Percentiles rank a stretch among this genome's conserved stretches.
Conservation (phyloP, 2,113 vertebrate species). For the Cyanistes caeruleus region DNA sequence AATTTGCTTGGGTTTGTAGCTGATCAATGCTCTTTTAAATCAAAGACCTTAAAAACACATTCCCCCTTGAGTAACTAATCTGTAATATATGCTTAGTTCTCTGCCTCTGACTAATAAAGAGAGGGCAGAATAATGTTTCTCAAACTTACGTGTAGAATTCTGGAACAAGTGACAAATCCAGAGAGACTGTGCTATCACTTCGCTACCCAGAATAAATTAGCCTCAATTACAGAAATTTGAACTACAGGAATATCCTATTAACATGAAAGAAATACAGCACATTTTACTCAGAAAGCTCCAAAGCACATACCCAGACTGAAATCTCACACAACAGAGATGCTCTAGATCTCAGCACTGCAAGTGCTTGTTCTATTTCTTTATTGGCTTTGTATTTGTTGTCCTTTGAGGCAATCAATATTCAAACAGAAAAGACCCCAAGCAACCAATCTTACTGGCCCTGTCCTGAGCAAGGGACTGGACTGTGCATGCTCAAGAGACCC, state of each 20-base stretch:
- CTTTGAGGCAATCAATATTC: not conserved
- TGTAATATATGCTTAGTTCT: conserved; percentile 16
- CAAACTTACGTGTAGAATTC: not conserved
- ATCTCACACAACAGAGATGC: not conserved
- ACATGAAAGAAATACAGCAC: not conserved
- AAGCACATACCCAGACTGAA: not conserved
- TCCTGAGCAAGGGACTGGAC: not conserved
- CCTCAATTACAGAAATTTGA: not conserved
- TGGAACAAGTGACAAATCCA: not conserved
- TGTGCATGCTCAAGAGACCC: not conserved
- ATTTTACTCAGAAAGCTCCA: not conserved
- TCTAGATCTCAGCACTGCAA: not conserved
- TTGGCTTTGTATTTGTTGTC: not conserved
- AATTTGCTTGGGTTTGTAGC: not conserved
- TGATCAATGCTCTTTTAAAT: not conserved
- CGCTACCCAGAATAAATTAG: not conserved
- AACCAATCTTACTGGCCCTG: not conserved
- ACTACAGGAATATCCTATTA: not conserved
- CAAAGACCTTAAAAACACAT: not conserved
- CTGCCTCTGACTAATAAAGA: not conserved
- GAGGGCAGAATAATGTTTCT: not conserved
- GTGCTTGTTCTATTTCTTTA: not conserved
- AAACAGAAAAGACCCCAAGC: not conserved
- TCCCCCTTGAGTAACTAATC: not conserved
- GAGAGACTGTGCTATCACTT: not conserved